A percentile compares a stretch with the other conserved stretches of the same genome.
Conservation (phyloP, 2,888 invertebrate genomes). For the Melinaea menophilus region DNA sequence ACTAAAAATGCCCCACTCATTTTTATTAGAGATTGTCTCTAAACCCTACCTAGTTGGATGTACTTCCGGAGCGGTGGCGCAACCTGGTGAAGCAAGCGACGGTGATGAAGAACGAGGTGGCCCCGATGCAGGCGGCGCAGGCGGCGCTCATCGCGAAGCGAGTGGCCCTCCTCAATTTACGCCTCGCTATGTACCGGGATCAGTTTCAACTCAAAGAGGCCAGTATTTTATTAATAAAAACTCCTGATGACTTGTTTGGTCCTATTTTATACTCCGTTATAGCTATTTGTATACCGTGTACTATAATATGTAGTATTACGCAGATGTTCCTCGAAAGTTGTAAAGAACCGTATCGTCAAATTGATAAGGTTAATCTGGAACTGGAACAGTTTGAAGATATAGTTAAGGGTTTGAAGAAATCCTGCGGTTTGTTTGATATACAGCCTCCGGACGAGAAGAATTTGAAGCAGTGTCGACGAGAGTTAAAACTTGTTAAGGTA, state of each 20-base stretch:
- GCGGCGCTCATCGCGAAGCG: constrained; percentile 91
- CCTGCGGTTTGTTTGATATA: constrained; percentile 91
- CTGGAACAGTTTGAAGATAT: constrained; percentile 83
- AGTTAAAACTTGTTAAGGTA: constrained; percentile 86
- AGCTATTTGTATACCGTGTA: neutral
- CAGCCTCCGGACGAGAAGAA: constrained; percentile 89
- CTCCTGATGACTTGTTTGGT: neutral
- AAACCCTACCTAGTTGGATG: constrained; percentile 70
- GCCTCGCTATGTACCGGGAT: constrained; percentile 86
- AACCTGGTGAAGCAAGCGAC: constrained; percentile 90
- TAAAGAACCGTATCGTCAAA: constrained; percentile 80
- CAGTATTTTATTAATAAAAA: neutral
- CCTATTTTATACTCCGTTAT: neutral
- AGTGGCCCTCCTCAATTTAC: constrained; percentile 87
- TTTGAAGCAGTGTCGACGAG: constrained; percentile 85
- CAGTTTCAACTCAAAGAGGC: constrained; percentile 80
- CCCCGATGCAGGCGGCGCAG: constrained; percentile 92
- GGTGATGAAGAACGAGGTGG: constrained; percentile 89
- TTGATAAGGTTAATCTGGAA: constrained; percentile 84
- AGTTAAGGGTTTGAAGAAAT: constrained; percentile 81
- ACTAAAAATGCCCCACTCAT: too few species aligned
- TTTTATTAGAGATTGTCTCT: neutral
- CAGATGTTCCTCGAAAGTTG: constrained; percentile 82
- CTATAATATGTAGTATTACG: constrained; percentile 2
- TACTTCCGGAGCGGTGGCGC: constrained; percentile 93